Base-by-base conservation (phyloP, 2,113 vertebrate species). In the Pseudorhombus dupliciocellatus region DNA sequence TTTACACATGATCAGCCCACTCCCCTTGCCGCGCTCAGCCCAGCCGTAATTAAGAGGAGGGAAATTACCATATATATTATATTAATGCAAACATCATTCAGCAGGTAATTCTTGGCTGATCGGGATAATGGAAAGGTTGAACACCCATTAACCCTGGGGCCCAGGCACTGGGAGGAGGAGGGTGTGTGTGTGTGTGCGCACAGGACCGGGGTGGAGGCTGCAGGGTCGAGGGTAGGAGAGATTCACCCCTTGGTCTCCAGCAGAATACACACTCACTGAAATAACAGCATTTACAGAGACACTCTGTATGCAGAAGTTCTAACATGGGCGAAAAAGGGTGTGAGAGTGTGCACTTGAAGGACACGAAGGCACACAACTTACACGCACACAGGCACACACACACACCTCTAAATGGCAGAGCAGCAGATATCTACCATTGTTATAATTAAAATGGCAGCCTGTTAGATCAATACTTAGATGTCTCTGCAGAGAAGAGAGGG, bases 1-100 rank as follows among this genome's bases (percentile, higher is more conserved):
- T 98, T 99, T 98, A 98, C 97, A 99, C 97, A 98, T 99, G 97
- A 99, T 98, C 97, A 98, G 97, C 97, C 96, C 96, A 97, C 97
- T 97, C 96, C 95, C 96, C 96, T 96, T 84, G 96, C 96, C 91
- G 94, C 95, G 95, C 95, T 96, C 94, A 95, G 97, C 96, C 96
- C 97, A 94, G 96, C 94, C 95, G 96, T 99, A 98, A 99, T 99
- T 99, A 99, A 99, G 98, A 97, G 96, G 94, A 96, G 89, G 88
- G 96, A 97, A 98, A 98, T 99, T 99, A 98, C 96, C 98, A 99
- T 99, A 98, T 99, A 99, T 99, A 99, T 99, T 98, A 99, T 99
- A 99, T 99, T 99, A 99, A 99, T 98, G 97, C 98, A 99, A 98
- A 99, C 98, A 99, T 98, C 97, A 98, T 97, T 98, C 97, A 96